Base-by-base conservation (phyloP, 2,888 invertebrate species). In the Octonoba sinensis region DNA sequence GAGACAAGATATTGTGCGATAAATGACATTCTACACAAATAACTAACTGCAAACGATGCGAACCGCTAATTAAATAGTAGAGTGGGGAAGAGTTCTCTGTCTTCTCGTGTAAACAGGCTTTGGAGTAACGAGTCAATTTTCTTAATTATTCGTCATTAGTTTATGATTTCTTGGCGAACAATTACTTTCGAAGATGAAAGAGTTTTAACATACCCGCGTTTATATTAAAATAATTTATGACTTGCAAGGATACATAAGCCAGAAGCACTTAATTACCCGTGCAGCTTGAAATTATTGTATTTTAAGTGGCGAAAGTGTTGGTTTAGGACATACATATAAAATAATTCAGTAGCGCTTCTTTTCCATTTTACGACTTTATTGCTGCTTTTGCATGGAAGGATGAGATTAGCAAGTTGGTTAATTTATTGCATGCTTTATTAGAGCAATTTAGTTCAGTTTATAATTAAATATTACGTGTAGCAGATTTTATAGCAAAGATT, bases 121-220 rank as follows among this genome's bases (percentile, higher is more conserved):
- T 22, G 16, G 16, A 27, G 49, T 54, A 36, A 54, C 16, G 51
- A 49, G n/a, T 49, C 36, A 22, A 67, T 67, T 67, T 67, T 67
- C 67, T 67, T 67, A 67, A 54, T 67, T 67, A 67, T 67, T 67
- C 24, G 47, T 54, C 49, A 49, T 54, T 67, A 67, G 15, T 54
- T 67, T 49, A 24, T 54, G 47, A 54, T 6, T 54, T 67, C 27
- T 49, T 27, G 65, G 51, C n/a, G 49, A 67, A 49, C 54, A 67
- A 67, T 67, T 67, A 54, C 18, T n/a, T 18, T 22, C 64, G 18
- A 64, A 36, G n/a, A 64, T 64, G 64, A 36, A 46, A 36, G 46
- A 64, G 22, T 64, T 64, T 64, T 64, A 18, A 64, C 36, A 46
- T 64, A 46, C 64, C 15, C 22, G 64, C 36, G 20, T 27, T 64